Conservation (phyloP, 2,888 invertebrate genomes). For the Phyto melanocephala region DNA sequence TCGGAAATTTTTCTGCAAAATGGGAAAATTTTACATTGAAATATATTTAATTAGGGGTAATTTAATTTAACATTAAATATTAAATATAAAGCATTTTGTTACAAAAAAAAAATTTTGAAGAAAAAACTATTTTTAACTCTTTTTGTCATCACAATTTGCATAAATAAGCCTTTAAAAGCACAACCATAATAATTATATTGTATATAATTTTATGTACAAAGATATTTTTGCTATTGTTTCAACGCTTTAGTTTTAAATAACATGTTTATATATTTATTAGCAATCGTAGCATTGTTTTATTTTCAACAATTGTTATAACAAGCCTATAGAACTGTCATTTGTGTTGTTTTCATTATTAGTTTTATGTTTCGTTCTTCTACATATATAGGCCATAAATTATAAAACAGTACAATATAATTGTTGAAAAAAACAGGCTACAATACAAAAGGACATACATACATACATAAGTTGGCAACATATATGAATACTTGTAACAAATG, state of each 20-base stretch:
- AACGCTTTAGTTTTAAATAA: neutral
- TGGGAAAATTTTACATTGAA: neutral
- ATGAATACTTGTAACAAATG: conserved; percentile 12
- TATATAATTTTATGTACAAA: neutral
- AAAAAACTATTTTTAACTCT: neutral
- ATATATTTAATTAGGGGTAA: conserved; percentile 14
- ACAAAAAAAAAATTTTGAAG: neutral
- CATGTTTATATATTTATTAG: conserved; percentile 2
- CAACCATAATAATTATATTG: conserved; percentile 15
- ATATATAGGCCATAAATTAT: conserved; percentile 39
- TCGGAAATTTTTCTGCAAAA: neutral
- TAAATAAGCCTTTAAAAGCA: neutral
- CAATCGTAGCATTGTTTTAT: conserved; percentile 37
- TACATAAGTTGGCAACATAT: neutral
- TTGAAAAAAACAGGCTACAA: too few species aligned
- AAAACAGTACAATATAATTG: conserved; percentile 39
- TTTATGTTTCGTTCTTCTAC: too few species aligned
- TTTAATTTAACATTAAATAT: conserved; percentile 38
- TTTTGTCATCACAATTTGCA: neutral
- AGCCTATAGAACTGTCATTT: conserved; percentile 28
- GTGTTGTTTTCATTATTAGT: neutral
- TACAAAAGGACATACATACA: neutral
- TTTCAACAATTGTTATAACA: conserved; percentile 27
- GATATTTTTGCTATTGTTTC: neutral
- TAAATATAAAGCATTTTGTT: neutral